Conservation (phyloP, 2,113 vertebrate species). For the Oryzias woworae region DNA sequence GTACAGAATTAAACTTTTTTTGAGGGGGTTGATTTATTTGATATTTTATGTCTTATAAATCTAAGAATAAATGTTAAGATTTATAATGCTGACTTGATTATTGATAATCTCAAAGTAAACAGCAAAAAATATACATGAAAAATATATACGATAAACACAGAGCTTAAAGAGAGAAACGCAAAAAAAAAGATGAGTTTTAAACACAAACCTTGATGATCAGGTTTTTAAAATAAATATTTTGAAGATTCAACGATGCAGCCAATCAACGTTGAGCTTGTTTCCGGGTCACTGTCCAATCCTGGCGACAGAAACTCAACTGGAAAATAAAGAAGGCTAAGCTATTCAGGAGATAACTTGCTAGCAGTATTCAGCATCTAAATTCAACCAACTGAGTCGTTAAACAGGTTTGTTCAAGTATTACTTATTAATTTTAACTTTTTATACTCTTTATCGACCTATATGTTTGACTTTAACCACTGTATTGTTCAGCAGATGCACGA, state of each 20-base stretch:
- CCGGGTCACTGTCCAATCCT: constrained; percentile 15
- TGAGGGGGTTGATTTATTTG: background rate
- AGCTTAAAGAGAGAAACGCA: no score
- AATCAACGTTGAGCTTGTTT: constrained; percentile 14
- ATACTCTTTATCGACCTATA: no score
- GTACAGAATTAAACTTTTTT: background rate
- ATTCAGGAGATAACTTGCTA: constrained; percentile 16
- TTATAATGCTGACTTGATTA: no score
- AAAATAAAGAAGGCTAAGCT: constrained; percentile 5
- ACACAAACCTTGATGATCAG: no score
- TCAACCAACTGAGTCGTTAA: background rate
- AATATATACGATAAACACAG: no score
- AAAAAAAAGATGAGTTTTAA: no score
- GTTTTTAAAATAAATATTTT: no score
- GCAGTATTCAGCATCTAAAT: background rate
- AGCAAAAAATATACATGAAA: no score
- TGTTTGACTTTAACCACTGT: background rate
- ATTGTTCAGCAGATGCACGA: background rate
- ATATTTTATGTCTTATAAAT: no score
- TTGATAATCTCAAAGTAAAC: no score
- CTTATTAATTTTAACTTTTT: background rate
- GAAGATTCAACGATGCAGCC: background rate
- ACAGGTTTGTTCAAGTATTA: constrained; percentile 36
- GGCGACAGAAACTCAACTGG: background rate
- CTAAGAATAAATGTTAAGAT: no score